Evolutionary conservation across 53 echinoderm and acorn worm species (phyloP), one percentile per base, ranked within the genome.

Genomic region (Stichopus horrens): DNA sequence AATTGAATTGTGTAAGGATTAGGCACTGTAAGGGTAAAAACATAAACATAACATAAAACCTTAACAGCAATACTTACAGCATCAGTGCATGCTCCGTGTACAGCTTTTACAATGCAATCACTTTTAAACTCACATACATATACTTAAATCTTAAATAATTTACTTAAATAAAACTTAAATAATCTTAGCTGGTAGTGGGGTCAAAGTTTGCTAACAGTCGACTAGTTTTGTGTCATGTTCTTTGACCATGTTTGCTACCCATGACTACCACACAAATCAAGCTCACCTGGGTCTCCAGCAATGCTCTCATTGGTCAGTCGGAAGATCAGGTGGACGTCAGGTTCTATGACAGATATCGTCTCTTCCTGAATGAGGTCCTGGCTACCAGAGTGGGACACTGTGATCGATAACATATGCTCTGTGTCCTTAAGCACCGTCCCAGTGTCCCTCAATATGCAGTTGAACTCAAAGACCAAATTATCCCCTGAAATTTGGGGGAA

Each of bases 281-380:
- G 76, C 94, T 86, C 60, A 94, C 94, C 94, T 21, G 94, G 92
- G 37, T 94, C 94, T 14, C 92, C 94, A 23, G 75, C 90, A 10
- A 73, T 88, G 6, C 89, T 88, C 4, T 77, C 89, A 66, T 94
- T 94, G 54, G 92, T 86, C 58, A 92, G 37, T 51, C 75, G 76
- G 11, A 89, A 80, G 22, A 5, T 57, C 87, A 94, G 58, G n/a
- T 71, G 67, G 55, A 94, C 76, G 20, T 90, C 94, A 57, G 94
- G 94, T 58, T 94, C 92, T 57, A 86, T 54, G 5, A 94, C 92
- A 74, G 68, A 65, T 3, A 94, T 86, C 0, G 82, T 89, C 67
- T 79, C 74, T 21, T 93, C 74, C 57, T 93, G 53, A 21, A 57
- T 58, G 4, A 94, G 75, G 54, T 94, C 92, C 37, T 88, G 52